These are phyloP conservation scores for Scophthalmus maximus DNA, from an alignment of 2,113 vertebrate species.

Conservation along the genomic window DNA sequence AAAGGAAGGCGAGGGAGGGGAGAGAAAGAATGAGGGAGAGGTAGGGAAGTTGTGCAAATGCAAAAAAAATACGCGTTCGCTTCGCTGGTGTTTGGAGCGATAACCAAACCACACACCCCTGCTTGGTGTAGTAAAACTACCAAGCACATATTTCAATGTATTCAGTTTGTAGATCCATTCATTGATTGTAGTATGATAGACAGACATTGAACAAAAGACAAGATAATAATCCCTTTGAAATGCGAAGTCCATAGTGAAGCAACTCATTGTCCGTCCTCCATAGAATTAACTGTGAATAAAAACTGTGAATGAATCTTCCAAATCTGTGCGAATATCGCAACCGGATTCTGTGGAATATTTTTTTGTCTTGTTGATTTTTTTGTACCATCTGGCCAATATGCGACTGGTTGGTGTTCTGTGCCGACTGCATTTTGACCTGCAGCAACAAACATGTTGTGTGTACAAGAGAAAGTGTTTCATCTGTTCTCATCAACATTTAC, in stretches of 20 bases:
- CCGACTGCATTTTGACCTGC: slow-evolving; percentile 25
- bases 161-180: too few species aligned
- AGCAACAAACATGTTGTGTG: slow-evolving; percentile 17
- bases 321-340: neutral
- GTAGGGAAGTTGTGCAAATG: neutral
- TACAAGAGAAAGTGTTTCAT: slow-evolving; percentile 17
- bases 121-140: too few species aligned
- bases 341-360: slow-evolving; percentile 9
- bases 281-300: neutral
- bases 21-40: neutral
- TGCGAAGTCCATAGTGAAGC: neutral
- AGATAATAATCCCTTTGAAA: neutral
- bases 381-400: slow-evolving; percentile 36
- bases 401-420: slow-evolving; percentile 7
- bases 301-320: neutral
- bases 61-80: too few species aligned
- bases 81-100: too few species aligned
- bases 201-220: neutral
- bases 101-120: too few species aligned
- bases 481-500: slow-evolving; percentile 29
- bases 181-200: too few species aligned
- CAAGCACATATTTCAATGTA: too few species aligned
- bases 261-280: neutral
- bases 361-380: slow-evolving; percentile 31
- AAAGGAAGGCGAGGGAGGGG: slow-evolving; percentile 12